Base-by-base conservation (phyloP, 2,113 vertebrate genomes). In the Microcebus griseorufus region DNA sequence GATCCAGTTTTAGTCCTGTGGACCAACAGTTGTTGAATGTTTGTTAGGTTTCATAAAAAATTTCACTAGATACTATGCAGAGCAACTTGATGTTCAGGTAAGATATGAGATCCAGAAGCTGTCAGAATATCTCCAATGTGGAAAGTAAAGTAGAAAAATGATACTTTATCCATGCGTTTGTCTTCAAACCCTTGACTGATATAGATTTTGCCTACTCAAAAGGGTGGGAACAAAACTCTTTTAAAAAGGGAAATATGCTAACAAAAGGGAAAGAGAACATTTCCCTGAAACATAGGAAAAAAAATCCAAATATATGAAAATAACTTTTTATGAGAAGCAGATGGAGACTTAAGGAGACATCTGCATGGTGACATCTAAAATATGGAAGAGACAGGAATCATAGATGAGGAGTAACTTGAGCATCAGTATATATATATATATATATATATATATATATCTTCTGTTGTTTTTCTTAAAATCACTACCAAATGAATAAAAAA, bases 281-380 rank as follows among this genome's bases (percentile, higher is more conserved):
- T 97, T 97, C 16, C 45, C 55, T 67, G 69, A 94, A 96, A 97
- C 51, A 22, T 7, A 94, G 32, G 32, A 55, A 6, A 42, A 88
- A 91, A 92, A 85, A 60, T 42, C 25, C 55, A 95, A 95, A 93
- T 97, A 93, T 93, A 73, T 83, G 79, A 96, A 97, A 98, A 75
- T 94, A 75, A 94, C 64, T 95, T 97, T 97, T 96, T 96, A 94
- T 92, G 83, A 91, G 93, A 92, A 96, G 67, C 97, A 98, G 95
- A 95, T 97, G 90, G 96, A 97, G 84, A 95, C 51, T 92, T 94
- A 76, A 76, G 72, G 55, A 84, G 96, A 92, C 96, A 97, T 97
- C 96, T 97, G 96, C 9, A 6, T 95, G 94, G 58, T 96, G 96
- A 94, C 96, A 97, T 96, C 95, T 97, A 97, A 97, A 98, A 97